Evolutionary conservation across 37 sponge, comb jelly and placozoan species (phyloP).

Genomic region (Eunapius fragilis): DNA sequence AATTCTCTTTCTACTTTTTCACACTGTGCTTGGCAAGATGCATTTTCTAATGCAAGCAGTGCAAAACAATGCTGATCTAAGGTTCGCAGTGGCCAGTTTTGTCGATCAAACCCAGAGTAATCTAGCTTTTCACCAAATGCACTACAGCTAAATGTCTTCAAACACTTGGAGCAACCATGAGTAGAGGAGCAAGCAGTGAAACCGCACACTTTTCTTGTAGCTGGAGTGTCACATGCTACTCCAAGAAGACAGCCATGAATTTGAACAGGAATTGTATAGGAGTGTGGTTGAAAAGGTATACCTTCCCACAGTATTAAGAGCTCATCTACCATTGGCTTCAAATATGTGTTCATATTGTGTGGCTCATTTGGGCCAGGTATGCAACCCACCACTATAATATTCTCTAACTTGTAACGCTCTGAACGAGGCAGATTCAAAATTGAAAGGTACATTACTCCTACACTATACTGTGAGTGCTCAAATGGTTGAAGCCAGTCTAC

Average conservation of each 20-base stretch:
- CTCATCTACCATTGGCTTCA: constrained; percentile 42
- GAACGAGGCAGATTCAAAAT: constrained; percentile 25
- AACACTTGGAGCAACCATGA: constrained; percentile 44
- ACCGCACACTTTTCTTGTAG: constrained; percentile 37
- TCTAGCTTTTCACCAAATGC: constrained; percentile 29
- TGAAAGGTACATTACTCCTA: constrained; percentile 26
- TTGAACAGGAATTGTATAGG: not conserved
- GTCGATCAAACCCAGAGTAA: constrained; percentile 36
- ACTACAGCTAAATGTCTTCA: constrained; percentile 17
- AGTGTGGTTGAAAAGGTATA: not conserved
- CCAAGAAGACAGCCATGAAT: constrained; percentile 1
- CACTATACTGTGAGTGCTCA: constrained; percentile 12
- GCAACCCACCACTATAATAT: constrained; percentile 16
- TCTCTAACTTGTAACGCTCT: constrained; percentile 19
- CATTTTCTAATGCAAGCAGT: not conserved
- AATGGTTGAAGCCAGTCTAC: constrained; percentile 57
- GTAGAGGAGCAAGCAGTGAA: constrained; percentile 17
- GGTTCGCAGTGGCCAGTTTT: constrained; percentile 5
- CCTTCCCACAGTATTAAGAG: constrained; percentile 19
- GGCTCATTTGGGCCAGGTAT: constrained; percentile 44
- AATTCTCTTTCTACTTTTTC: constrained; percentile 10
- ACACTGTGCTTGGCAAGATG: constrained; percentile 3
- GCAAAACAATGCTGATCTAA: not conserved
- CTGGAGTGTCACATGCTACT: constrained; percentile 6
- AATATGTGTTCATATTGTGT: not conserved